These are phyloP conservation scores for Dipodomys ordii DNA, from an alignment of 2,113 vertebrate genomes.

Conservation along the genomic window DNA sequence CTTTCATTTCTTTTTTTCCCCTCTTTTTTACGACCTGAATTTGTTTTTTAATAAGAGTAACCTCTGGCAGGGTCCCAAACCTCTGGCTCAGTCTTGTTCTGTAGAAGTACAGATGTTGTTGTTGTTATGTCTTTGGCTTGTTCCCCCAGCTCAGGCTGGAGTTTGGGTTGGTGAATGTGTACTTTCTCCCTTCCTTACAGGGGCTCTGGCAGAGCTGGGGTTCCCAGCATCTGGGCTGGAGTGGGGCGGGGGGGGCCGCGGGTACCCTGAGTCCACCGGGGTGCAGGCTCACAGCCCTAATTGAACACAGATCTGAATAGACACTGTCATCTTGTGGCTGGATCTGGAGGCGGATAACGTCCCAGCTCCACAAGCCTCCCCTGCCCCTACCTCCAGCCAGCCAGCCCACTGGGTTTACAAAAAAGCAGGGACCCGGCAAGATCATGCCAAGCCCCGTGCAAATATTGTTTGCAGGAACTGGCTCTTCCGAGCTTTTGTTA, in stretches of 20 bases:
- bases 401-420: background rate
- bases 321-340: background rate
- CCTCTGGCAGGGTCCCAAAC: background rate
- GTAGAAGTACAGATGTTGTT: background rate
- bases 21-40: background rate
- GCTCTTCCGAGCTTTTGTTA: slow-evolving; percentile 87
- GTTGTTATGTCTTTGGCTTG: background rate
- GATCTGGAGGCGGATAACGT: background rate
- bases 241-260: background rate
- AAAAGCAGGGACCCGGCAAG: slow-evolving; percentile 72
- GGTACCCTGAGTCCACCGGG: background rate
- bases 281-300: slow-evolving; percentile 66
- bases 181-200: fast-evolving
- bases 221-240: background rate
- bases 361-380: fast-evolving
- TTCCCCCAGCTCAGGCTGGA: background rate
- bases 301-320: slow-evolving; percentile 78
- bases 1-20: no score
- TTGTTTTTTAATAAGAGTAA: background rate
- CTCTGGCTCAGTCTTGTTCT: background rate
- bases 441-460: slow-evolving; percentile 72
- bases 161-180: background rate
- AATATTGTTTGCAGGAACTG: slow-evolving; percentile 84
- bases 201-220: background rate
- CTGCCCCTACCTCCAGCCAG: background rate